phyloP scores from a whole-genome alignment of 2,888 invertebrate species.

The Chymomyza caudatula region DNA sequence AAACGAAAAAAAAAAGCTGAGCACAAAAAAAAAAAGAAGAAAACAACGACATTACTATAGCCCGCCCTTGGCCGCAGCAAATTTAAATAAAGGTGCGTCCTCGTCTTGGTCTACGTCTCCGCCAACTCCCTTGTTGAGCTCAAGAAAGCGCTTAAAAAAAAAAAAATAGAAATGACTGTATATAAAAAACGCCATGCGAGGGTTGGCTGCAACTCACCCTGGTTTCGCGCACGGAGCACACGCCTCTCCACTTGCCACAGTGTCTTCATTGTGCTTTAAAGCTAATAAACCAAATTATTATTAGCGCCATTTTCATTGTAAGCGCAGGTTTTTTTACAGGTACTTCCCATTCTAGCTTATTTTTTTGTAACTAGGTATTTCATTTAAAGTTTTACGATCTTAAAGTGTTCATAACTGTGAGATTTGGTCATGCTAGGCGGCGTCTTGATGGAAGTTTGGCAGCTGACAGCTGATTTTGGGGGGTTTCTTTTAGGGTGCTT shows the following conservation, averaged over 20 bases:
- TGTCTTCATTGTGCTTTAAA: conserved; percentile 75
- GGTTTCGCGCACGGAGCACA: conserved; percentile 16
- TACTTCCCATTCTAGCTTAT: conserved; percentile 1
- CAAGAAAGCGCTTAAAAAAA: conserved; percentile 34
- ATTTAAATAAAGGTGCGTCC: conserved; percentile 75
- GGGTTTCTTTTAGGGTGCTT: background rate
- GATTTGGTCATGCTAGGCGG: conserved; percentile 14
- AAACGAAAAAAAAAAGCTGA: conserved; percentile 7
- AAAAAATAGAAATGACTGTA: conserved; percentile 45
- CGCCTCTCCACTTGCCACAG: conserved; percentile 55
- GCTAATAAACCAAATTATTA: conserved; percentile 77
- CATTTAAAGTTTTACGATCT: conserved; percentile 67
- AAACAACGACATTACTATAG: conserved; percentile 13
- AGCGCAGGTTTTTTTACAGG: conserved; percentile 1
- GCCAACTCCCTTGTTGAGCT: conserved; percentile 32
- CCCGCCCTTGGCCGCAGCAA: conserved; percentile 7
- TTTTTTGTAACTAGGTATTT: conserved; percentile 50
- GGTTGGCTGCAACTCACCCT: conserved; percentile 26
- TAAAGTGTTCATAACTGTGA: conserved; percentile 45
- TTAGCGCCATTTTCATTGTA: conserved; percentile 71
- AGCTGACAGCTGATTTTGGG: background rate
- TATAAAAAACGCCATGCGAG: background rate
- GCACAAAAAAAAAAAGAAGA: conserved; percentile 62
- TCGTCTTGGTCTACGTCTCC: conserved; percentile 26
- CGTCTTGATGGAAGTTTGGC: conserved; percentile 5